These are phyloP conservation scores for Stigmatopora argus DNA, from an alignment of 2,113 vertebrate species.

Conservation along the genomic window DNA sequence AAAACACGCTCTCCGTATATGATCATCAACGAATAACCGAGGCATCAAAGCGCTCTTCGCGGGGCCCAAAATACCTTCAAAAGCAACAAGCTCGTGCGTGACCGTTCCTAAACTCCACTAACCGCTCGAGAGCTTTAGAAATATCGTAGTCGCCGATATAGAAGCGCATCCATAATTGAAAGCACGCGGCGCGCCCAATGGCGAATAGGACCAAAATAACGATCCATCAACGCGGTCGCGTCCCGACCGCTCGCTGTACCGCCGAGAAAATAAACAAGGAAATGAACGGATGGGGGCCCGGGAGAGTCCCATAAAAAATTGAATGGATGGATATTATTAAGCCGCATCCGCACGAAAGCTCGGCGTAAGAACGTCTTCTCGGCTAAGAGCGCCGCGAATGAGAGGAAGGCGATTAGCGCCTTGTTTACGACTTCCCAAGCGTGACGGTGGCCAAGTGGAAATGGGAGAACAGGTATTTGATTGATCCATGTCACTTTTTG, in stretches of 20 bases:
- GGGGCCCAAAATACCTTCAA: background rate
- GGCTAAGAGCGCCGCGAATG: conserved; percentile 16
- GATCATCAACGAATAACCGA: conserved; percentile 18
- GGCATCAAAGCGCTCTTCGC: conserved; percentile 1
- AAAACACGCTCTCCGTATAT: conserved; percentile 12
- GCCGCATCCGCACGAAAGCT: conserved; percentile 25
- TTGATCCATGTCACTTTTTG: no score
- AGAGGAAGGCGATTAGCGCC: background rate
- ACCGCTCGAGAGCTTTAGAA: conserved; percentile 47
- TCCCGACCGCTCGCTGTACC: conserved; percentile 31
- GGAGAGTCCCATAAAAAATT: conserved; percentile 54
- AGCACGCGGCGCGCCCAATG: conserved; percentile 37
- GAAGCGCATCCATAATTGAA: conserved; percentile 68
- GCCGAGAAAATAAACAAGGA: conserved; percentile 52
- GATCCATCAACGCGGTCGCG: conserved; percentile 19
- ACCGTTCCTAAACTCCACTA: conserved; percentile 33
- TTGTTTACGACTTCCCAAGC: background rate
- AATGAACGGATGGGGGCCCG: conserved; percentile 44
- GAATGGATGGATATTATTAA: conserved; percentile 50
- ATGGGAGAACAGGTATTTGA: conserved; percentile 13
- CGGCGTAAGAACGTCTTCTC: conserved; percentile 19
- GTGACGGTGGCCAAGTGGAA: conserved; percentile 20
- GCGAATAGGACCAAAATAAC: conserved; percentile 22
- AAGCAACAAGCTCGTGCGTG: conserved; percentile 18
- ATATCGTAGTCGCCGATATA: conserved; percentile 54